Evolutionary conservation across 2,797 vertebrate genomes (phyloP).

Genomic region (Buphagus erythrorhynchus): DNA sequence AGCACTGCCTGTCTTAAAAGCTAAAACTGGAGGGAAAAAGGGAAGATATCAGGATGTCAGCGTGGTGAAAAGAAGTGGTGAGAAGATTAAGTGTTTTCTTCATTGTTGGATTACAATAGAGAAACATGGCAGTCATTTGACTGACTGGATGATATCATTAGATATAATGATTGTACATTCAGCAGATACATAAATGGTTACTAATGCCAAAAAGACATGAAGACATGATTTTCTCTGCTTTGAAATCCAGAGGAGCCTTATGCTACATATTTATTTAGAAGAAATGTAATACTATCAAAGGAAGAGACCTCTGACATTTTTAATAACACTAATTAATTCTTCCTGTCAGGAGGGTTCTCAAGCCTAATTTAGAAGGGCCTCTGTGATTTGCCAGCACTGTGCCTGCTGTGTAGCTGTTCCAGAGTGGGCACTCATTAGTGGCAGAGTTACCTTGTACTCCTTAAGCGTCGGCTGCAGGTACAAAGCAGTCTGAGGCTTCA

Average conservation of each 20-base stretch:
- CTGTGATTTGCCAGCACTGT: background rate
- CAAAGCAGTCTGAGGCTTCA: background rate
- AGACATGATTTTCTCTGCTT: background rate
- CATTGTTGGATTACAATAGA: background rate
- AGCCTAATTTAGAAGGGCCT: background rate
- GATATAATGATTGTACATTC: background rate
- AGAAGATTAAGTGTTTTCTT: background rate
- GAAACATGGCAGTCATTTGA: background rate
- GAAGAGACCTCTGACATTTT: background rate
- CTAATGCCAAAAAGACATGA: background rate
- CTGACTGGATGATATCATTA: background rate
- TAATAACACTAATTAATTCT: conserved; percentile 10
- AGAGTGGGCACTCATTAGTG: background rate
- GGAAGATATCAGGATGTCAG: background rate
- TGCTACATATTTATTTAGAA: background rate
- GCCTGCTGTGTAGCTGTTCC: background rate
- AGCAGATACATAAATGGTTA: background rate
- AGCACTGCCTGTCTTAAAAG: background rate
- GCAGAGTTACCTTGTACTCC: background rate
- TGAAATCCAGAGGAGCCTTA: background rate
- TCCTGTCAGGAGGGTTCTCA: background rate
- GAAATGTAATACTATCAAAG: background rate
- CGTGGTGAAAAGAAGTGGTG: background rate
- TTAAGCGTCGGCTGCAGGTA: background rate
- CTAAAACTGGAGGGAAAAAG: background rate